Evolutionary conservation across 2,888 invertebrate genomes (phyloP), one percentile per base, ranked within the genome.

Genomic region (Helleia helle): DNA sequence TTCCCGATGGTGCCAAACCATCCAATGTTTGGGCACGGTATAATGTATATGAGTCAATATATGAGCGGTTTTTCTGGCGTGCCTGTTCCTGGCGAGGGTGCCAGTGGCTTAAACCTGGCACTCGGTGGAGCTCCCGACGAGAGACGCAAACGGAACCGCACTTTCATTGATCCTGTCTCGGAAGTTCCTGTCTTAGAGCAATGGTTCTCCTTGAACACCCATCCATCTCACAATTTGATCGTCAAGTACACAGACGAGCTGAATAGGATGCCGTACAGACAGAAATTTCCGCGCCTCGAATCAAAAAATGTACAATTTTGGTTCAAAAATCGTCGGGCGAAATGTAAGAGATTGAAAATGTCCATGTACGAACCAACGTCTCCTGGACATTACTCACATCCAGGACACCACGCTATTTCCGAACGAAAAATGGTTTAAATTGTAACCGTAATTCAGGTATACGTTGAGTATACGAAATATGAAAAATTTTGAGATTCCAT

Each of bases 231-330:
- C 80, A 95, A 96, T 84, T 87, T 98, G 65, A 99, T 99, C 62
- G 89, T 99, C 54, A 97, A 98, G 73, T 99, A 97, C 73, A 99
- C 99, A 2, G 97, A 98, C 62, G 97, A 97, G 70, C 86, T 99
- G 55, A 99, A 99, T 75, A 90, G 93, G 49, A 97, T 97, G 92
- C 95, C 96, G 39, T 99, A 99, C 74, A 86, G 99, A 63, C 97
- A 97, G 80, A 98, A 99, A 77, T 99, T 99, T 74, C 99, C 99
- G 1, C 91, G 96, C n/a, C 87, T 99, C 48, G 99, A 99, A 72
- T 96, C 98, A 29, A 99, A 99, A 86, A 99, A 99, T 71, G 98
- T 99, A 52, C 99, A 99, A 79, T 97, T 99, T 73, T 99, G 99
- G 99, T 99, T 98, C 83, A 98, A 98, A 76, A 99, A 99, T 71